Conservation (phyloP, 2,113 vertebrate species). For the Cettia cetti region DNA sequence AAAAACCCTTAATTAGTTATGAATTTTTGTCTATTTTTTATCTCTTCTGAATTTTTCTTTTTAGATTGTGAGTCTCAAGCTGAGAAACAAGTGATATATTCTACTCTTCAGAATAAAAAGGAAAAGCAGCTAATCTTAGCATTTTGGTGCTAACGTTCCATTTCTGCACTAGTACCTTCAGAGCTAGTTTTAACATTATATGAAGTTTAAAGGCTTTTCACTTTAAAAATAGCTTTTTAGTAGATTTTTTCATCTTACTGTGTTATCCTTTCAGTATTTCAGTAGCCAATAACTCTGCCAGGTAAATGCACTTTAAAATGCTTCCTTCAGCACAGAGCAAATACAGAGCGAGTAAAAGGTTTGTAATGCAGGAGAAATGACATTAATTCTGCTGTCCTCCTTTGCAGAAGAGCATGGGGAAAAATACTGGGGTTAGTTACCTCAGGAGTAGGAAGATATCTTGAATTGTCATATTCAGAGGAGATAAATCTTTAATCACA, state of each 20-base stretch:
- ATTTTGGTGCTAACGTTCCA: background rate
- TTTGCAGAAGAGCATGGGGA: background rate
- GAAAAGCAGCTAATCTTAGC: background rate
- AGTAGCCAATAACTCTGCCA: background rate
- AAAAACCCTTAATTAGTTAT: background rate
- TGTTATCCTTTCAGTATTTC: background rate
- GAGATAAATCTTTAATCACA: background rate
- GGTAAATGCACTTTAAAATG: background rate
- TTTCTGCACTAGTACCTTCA: background rate
- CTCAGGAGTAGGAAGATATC: background rate
- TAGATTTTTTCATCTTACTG: background rate
- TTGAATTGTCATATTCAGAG: background rate
- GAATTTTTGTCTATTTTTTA: background rate
- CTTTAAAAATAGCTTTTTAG: conserved; percentile 1
- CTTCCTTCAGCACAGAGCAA: background rate
- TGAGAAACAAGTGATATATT: background rate
- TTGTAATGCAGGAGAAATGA: background rate
- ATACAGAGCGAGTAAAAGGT: background rate
- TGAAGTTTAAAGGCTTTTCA: conserved; percentile 15
- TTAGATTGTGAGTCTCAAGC: background rate
- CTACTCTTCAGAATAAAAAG: background rate
- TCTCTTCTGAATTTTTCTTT: background rate
- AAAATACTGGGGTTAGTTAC: background rate
- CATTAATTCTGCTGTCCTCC: background rate
- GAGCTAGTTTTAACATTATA: background rate